These are phyloP conservation scores for Papilio glaucus DNA, from an alignment of 1,140 invertebrate genomes.

Conservation along the genomic window DNA sequence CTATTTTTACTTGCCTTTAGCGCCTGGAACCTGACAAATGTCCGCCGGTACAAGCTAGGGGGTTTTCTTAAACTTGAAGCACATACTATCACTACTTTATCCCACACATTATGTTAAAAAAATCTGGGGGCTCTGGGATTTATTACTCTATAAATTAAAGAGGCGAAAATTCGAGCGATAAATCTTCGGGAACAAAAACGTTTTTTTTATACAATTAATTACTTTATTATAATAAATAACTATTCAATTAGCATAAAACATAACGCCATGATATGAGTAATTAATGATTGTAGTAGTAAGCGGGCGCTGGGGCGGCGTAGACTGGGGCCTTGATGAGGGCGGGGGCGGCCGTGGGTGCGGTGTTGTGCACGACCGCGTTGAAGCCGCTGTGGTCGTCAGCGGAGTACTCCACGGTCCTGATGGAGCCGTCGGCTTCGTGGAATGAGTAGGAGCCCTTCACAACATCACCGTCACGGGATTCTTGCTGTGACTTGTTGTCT, in stretches of 20 bases:
- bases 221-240: constrained; percentile 58
- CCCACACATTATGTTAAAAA: too few species aligned
- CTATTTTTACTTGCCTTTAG: too few species aligned
- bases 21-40: too few species aligned
- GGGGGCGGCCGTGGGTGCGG: constrained; percentile 71
- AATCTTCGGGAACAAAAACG: too few species aligned
- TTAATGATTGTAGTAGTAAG: constrained; percentile 50
- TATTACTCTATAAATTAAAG: too few species aligned
- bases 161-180: too few species aligned
- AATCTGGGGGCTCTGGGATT: too few species aligned
- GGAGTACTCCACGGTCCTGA: constrained; percentile 83
- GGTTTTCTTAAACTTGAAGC: too few species aligned
- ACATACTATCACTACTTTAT: too few species aligned
- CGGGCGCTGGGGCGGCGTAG: constrained; percentile 46
- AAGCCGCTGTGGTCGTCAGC: constrained; percentile 84
- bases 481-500: constrained; percentile 83
- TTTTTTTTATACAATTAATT: constrained; percentile 39
- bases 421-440: constrained; percentile 83
- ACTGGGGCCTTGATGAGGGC: constrained; percentile 51
- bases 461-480: constrained; percentile 81
- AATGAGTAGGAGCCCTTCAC: constrained; percentile 83
- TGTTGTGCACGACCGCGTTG: constrained; percentile 85
- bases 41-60: too few species aligned
- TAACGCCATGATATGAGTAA: not conserved
- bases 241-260: constrained; percentile 45